Evolutionary conservation across 2,113 vertebrate species (phyloP).

Genomic region (Oriolus oriolus): DNA sequence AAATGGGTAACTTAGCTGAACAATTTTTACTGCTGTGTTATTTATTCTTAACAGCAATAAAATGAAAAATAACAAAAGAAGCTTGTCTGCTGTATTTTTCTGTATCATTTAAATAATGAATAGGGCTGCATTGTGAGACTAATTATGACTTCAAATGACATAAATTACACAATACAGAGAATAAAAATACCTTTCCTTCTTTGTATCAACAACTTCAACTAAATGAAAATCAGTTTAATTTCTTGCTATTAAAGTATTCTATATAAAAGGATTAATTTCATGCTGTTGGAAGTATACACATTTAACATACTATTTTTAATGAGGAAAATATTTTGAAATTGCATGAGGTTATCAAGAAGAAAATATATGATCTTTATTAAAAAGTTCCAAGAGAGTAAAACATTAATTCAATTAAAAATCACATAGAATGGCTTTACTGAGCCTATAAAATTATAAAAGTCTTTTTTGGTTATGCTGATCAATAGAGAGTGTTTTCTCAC

Average conservation of each 20-base stretch:
- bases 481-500: not conserved
- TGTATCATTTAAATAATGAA: not conserved
- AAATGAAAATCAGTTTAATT: not conserved
- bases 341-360: not conserved
- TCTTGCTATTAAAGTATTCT: not conserved
- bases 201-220: not conserved
- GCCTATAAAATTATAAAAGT: not conserved
- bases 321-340: not conserved
- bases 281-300: not conserved
- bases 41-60: not conserved
- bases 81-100: not conserved
- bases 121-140: not conserved
- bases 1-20: not conserved
- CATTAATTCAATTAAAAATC: not conserved
- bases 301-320: not conserved
- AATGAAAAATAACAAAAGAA: not conserved
- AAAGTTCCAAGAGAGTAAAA: not conserved
- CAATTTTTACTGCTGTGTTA: not conserved
- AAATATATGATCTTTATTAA: not conserved
- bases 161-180: not conserved
- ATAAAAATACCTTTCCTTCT: not conserved
- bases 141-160: not conserved
- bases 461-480: not conserved
- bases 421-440: not conserved
- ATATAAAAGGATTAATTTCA: not conserved